Base-by-base conservation (phyloP, 92 coral and sea anemone genomes). In the Phenganax subtilis region DNA sequence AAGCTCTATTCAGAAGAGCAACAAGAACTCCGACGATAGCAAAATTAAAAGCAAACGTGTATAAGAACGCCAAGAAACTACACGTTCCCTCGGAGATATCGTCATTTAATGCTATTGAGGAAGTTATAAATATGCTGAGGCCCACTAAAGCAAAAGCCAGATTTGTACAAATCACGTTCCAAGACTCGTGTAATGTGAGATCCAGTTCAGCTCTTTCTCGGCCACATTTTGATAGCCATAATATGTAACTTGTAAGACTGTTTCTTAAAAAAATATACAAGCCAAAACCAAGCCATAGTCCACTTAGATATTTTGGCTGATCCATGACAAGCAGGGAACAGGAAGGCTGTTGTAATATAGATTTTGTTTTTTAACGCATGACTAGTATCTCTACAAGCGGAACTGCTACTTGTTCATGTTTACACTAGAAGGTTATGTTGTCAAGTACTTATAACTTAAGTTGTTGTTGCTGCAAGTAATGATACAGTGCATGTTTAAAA, bases 121-220 rank as follows among this genome's bases (percentile, higher is more conserved):
- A 25, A 37, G 56, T 59, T 58, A 59, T 12, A 57, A 30, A 29
- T 59, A 76, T 15, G n/a, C 28, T 76, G 54, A 76, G 15, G 0
- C 81, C 81, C 16, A 76, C 81, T 20, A 76, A 61, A 76, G 81
- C 30, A 20, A 57, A 76, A 31, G 81, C 81, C 55, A 76, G 8
- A n/a, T 57, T 60, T 0, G 47, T 76, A 28, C 69, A 61, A 0
- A 30, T 52, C 5, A 12, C 54, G 29, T 57, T 76, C 81, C 81
- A 76, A 20, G 60, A 1, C 15, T 14, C 25, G n/a, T 76, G 70
- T 28, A 57, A 57, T 20, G 25, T 57, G 7, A 30, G 12, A 0
- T 56, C 81, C 12, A 25, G 10, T 31, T 57, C 37, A 5, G 17
- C 10, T 11, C 37, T 76, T 54, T 76, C 81, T 10, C 81, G 69